These are phyloP conservation scores for Agriopis leucophaearia DNA, from an alignment of 2,888 invertebrate genomes.

Conservation along the genomic window DNA sequence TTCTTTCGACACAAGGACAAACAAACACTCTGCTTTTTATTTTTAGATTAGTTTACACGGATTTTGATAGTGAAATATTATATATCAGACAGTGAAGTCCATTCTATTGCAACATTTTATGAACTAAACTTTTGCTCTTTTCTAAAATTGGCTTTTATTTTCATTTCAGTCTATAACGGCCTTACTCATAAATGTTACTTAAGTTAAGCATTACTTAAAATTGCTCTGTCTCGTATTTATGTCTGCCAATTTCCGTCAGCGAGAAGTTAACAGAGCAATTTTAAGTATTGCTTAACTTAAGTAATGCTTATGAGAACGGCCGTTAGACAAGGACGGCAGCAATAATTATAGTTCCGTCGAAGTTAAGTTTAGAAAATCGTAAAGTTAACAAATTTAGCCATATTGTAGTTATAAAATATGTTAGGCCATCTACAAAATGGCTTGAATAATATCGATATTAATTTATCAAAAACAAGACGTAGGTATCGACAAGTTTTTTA, in stretches of 20 bases:
- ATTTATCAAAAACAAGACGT: neutral
- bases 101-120: neutral
- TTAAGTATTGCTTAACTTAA: too few relatives aligned
- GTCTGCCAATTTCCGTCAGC: too few relatives aligned
- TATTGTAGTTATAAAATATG: too few relatives aligned
- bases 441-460: neutral
- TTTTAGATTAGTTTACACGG: constrained; percentile 27
- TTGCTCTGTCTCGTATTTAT: too few relatives aligned
- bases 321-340: too few relatives aligned
- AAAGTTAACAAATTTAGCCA: neutral
- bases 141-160: neutral
- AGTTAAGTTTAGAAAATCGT: neutral
- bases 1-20: constrained; percentile 42
- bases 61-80: constrained; percentile 15
- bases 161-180: too few relatives aligned
- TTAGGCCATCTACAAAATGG: neutral
- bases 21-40: constrained; percentile 32
- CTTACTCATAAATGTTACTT: too few relatives aligned
- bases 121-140: neutral
- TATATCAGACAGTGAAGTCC: neutral
- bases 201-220: too few relatives aligned
- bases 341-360: neutral
- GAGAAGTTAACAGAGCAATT: too few relatives aligned
- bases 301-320: too few relatives aligned
- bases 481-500: neutral